Evolutionary conservation across 2,888 invertebrate species (phyloP), one percentile per base, ranked within the genome.

Genomic region (Melitaea athalia): DNA sequence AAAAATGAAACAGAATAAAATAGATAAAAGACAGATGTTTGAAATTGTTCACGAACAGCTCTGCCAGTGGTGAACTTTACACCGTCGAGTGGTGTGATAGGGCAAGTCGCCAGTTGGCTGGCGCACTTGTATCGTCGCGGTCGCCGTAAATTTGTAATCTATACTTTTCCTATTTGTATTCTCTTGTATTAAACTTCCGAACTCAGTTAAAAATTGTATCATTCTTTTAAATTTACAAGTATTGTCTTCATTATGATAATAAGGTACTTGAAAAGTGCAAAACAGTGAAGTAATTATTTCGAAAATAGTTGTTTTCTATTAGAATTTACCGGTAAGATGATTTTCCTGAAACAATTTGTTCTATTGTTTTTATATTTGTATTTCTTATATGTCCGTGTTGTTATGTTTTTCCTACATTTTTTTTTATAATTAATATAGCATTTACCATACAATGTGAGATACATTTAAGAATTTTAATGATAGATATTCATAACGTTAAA

Each of bases 51-150:
- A 68, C 64, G 55, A 53, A 65, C 63, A 60, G 68, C 79, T 77
- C 64, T 75, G 81, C 79, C 78, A 76, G 78, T 81, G 80, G 77
- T 91, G 91, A 91, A 91, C 91, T 91, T 90, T 91, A 91, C 77
- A 88, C 90, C 85, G 80, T 80, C 76, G 80, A 78, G 85, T 82
- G 81, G 82, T 83, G 80, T 79, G 78, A 78, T 81, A 87, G 88
- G 91, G 92, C 92, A 91, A 85, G 74, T 76, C 88, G 92, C 92
- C 92, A 92, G 92, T 91, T 91, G 92, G 92, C 91, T 83, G 79
- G 81, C 81, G 81, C 75, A 78, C 85, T 82, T 82, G 85, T 82
- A 76, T 77, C 81, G 83, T 80, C 70, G 71, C 77, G 76, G 79
- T 77, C 76, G 78, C 10, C 24, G 71, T 64, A 52, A 59, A 57